Percentiles rank a stretch among this genome's conserved stretches.
phyloP scores from a whole-genome alignment of 92 coral and sea anemone species.

The Metridium senile region DNA sequence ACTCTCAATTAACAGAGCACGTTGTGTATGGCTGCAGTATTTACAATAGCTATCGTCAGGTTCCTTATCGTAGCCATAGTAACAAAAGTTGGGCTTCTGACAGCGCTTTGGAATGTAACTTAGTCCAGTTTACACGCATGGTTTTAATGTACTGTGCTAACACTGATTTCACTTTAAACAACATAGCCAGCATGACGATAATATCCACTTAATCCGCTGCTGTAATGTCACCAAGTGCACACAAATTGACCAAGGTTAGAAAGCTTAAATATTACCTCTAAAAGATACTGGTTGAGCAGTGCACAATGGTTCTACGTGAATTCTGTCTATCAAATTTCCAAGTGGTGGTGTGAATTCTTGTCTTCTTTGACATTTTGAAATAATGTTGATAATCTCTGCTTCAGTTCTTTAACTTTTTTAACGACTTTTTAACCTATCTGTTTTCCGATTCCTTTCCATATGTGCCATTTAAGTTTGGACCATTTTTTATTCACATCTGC shows the following conservation, averaged over 20 bases:
- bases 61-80: conserved; percentile 39
- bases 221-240: no score
- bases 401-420: conserved; percentile 26
- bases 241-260: no score
- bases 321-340: no score
- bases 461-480: conserved; percentile 47
- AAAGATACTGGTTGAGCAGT: conserved; percentile 29
- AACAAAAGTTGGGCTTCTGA: conserved; percentile 14
- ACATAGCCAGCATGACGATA: no score
- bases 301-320: conserved; percentile 26
- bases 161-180: conserved; percentile 35
- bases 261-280: no score
- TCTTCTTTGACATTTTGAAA: not conserved
- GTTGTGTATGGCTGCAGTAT: conserved; percentile 16
- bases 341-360: not conserved
- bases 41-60: conserved; percentile 2
- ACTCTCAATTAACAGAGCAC: conserved; percentile 13
- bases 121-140: conserved; percentile 15
- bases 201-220: conserved; percentile 10
- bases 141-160: conserved; percentile 33
- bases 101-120: not conserved
- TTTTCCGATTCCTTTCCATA: conserved; percentile 39
- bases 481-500: conserved; percentile 49
- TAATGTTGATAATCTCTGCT: conserved; percentile 7
- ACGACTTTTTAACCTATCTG: conserved; percentile 49